Evolutionary conservation across 2,113 vertebrate genomes (phyloP), one percentile per base, ranked within the genome.

Genomic region (Brachyistius frenatus): DNA sequence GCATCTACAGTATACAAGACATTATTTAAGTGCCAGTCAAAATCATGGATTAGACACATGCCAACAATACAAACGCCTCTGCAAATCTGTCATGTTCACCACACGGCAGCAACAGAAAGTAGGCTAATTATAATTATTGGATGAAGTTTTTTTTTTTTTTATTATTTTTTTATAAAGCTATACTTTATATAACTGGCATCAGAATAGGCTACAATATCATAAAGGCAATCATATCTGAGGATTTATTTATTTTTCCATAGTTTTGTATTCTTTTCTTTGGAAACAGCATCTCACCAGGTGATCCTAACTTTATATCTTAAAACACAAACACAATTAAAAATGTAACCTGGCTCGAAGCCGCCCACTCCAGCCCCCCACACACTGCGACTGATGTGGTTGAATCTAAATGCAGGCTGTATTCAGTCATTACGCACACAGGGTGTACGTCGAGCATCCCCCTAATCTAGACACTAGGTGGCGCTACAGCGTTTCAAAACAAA

Each of bases 391-490:
- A 57, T 56, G 31, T 6, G 52, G 57, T 3, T 16, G 52, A 15
- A 16, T 4, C 9, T 2, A 44, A 10, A 50, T 41, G 31, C 64
- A 36, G 56, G 30, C 13, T 16, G 10, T 36, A 33, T 58, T 15
- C 32, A 31, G 14, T 11, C 1, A 46, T 49, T 16, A 61, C 4
- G 31, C 35, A 58, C 2, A 13, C n/a, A 36, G n/a, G n/a, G 39
- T 11, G 13, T 44, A 8, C 41, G 2, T 41, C 1, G 8, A n/a
- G 41, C 47, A 54, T 5, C 31, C 16, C 1, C 1, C 2, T 5
- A 2, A 30, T 44, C 3, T 30, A 5, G 3, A 46, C 87, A 78
- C 82, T 46, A 76, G 84, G 56, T 79, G 88, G 86, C 74, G 84
- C 47, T 39, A 23, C 15, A n/a, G 0, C 5, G 60, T 35, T 10